Evolutionary conservation across 2,888 invertebrate species (phyloP).

Genomic region (Macaria notata): DNA sequence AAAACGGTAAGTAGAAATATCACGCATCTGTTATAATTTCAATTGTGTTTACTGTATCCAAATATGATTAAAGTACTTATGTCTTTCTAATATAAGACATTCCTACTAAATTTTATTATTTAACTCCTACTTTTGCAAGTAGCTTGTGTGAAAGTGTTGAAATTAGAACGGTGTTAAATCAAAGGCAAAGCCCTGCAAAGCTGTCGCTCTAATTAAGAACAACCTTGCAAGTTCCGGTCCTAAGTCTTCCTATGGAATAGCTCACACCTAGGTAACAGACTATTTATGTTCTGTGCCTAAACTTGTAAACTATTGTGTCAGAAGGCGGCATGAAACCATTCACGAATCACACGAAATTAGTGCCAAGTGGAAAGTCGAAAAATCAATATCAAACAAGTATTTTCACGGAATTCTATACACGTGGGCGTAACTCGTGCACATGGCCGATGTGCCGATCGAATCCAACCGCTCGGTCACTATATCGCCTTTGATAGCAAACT

Average conservation of each 20-base stretch:
- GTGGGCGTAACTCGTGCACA: conserved; percentile 10
- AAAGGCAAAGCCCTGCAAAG: conserved; percentile 8
- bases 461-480: not conserved
- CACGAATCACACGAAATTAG: conserved; percentile 1
- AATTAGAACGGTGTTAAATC: not conserved
- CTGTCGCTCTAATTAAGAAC: conserved; percentile 4
- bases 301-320: not conserved
- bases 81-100: too few species aligned
- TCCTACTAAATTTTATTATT: too few species aligned
- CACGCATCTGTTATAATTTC: too few species aligned
- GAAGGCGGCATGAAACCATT: not conserved
- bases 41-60: too few species aligned
- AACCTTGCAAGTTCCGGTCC: conserved; percentile 14
- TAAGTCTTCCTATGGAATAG: conserved; percentile 3
- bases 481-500: too few species aligned
- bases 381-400: conserved; percentile 13
- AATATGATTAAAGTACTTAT: too few species aligned
- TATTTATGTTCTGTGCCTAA: conserved; percentile 2
- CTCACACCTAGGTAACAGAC: conserved; percentile 6
- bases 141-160: not conserved
- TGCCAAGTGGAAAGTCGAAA: conserved; percentile 6
- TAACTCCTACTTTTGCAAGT: too few species aligned
- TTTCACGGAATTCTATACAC: conserved; percentile 15
- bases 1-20: too few species aligned
- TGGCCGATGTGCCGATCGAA: not conserved